Conservation (phyloP, 2,888 invertebrate genomes). For the Torymus auratus region DNA sequence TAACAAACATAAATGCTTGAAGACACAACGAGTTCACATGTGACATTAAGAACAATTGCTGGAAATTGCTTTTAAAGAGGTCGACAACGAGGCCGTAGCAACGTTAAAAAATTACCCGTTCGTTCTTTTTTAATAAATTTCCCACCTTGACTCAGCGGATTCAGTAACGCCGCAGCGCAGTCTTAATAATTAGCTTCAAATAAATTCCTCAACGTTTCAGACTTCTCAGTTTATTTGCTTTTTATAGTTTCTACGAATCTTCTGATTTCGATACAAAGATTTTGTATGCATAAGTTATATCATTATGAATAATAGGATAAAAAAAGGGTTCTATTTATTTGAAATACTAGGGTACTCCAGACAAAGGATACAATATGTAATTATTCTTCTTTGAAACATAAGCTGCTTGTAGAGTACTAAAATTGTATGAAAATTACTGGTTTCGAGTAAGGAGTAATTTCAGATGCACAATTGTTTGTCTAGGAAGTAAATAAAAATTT, state of each 20-base stretch:
- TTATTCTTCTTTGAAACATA: no score
- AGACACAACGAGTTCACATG: conserved; percentile 10
- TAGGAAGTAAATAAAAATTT: no score
- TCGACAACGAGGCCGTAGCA: conserved; percentile 34
- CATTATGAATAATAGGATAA: not conserved
- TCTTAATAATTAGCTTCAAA: conserved; percentile 38
- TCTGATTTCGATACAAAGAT: not conserved
- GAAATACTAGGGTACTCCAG: no score
- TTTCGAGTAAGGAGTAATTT: no score
- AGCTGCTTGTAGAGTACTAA: no score
- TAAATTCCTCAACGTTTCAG: conserved; percentile 5
- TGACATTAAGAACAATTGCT: conserved; percentile 47
- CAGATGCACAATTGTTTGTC: no score
- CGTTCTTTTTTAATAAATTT: conserved; percentile 41
- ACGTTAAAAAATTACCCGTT: conserved; percentile 36
- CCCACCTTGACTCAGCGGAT: conserved; percentile 49
- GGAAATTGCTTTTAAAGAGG: conserved; percentile 52
- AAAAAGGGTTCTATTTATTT: not conserved
- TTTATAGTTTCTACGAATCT: conserved; percentile 33
- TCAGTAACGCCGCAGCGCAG: conserved; percentile 1
- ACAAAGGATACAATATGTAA: no score
- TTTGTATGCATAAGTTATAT: conserved; percentile 2
- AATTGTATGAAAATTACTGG: not conserved
- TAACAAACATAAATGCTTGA: conserved; percentile 11
- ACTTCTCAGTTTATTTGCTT: conserved; percentile 17